Evolutionary conservation across 2,113 vertebrate genomes (phyloP), one percentile per base, ranked within the genome.

Genomic region (Platanista minor): DNA sequence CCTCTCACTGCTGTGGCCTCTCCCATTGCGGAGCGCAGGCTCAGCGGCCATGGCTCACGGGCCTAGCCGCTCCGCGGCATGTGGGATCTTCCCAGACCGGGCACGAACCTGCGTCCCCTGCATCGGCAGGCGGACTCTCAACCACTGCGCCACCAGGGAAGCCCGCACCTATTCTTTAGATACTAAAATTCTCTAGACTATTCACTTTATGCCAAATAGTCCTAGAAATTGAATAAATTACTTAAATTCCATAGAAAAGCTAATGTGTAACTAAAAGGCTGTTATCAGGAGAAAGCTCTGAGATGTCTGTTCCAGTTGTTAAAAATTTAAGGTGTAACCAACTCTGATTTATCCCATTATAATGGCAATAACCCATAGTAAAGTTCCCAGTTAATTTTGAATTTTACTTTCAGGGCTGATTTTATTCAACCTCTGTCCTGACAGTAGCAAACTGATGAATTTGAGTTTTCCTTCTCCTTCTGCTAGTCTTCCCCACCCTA

Each of bases 161-260:
- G n/a, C n/a, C n/a, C n/a, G 36, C 12, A 84, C 49, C 46, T 81
- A 9, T 52, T 84, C 62, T 93, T 71, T 61, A 93, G 17, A 89
- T 39, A 54, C 75, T 84, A 87, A 95, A 91, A 93, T 71, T 96
- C 49, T 91, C 36, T 94, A 23, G 69, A 64, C 21, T 84, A 39
- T 85, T 96, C 36, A 49, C 36, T 89, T 93, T 87, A 67, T 82
- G 59, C 67, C 90, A 80, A 29, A 83, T 85, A 4, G 46, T 54
- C 57, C 54, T 80, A 62, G 67, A 96, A 89, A 95, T 52, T 75
- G n/a, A 96, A 62, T 86, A 89, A 89, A 69, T 93, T 96, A 89
- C 11, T 95, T 97, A 96, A 90, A 74, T 96, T 90, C 57, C 66
- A 81, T n/a, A 90, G 71, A 52, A 96, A 82, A 96, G 43, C 43